These are phyloP conservation scores for Acromyrmex charruanus DNA, from an alignment of 1,140 invertebrate species.

Conservation along the genomic window DNA sequence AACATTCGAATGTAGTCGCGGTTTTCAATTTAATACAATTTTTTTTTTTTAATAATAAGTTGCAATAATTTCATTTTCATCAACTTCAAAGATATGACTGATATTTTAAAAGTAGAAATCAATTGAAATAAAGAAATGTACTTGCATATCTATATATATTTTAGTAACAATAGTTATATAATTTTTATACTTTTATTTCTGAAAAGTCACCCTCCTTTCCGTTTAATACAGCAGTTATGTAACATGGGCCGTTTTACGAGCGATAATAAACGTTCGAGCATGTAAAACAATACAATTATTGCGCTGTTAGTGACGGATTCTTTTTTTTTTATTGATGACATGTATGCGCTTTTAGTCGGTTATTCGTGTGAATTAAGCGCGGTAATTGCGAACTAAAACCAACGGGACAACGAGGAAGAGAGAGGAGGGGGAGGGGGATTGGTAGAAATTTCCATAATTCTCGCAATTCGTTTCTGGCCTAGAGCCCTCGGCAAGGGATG, in stretches of 20 bases:
- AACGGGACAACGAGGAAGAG: neutral
- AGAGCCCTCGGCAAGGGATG: conserved; percentile 13
- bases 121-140: neutral
- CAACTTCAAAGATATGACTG: neutral
- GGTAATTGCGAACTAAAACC: conserved; percentile 30
- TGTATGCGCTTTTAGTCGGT: conserved; percentile 15
- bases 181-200: conserved; percentile 18
- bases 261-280: neutral
- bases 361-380: conserved; percentile 31
- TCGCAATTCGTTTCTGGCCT: conserved; percentile 61
- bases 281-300: conserved; percentile 43
- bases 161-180: neutral
- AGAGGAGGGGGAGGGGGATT: neutral
- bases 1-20: neutral
- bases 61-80: neutral
- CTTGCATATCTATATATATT: neutral
- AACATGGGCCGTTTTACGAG: neutral
- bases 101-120: neutral
- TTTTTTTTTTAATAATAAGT: neutral
- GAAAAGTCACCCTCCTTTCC: neutral
- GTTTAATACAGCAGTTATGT: neutral
- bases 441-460: conserved; percentile 65
- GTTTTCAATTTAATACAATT: neutral
- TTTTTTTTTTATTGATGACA: conserved; percentile 5
- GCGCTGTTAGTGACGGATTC: neutral